Evolutionary conservation across 2,113 vertebrate genomes (phyloP).

Genomic region (human (Homo sapiens)): GRCh38 chr21:21771001-21771500

Average conservation of each 20-base stretch:
- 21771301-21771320: not conserved
- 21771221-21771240: not conserved
- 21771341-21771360: not conserved
- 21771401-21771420: not conserved
- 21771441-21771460: not conserved
- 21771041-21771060: not conserved
- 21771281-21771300: not conserved
- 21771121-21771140: not conserved
- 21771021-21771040: not conserved
- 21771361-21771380: not conserved
- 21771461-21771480: not conserved
- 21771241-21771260: not conserved
- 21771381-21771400: not conserved
- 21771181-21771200: not conserved
- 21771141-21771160: too few relatives aligned
- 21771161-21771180: not conserved
- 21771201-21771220: not conserved
- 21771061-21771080: not conserved
- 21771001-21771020: not conserved
- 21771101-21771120: not conserved
- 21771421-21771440: not conserved
- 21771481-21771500: not conserved
- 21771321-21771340: not conserved
- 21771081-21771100: not conserved
- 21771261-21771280: not conserved